Evolutionary conservation across 2,797 vertebrate genomes (phyloP), one percentile per base, ranked within the genome.

Genomic region (Anabas testudineus): DNA sequence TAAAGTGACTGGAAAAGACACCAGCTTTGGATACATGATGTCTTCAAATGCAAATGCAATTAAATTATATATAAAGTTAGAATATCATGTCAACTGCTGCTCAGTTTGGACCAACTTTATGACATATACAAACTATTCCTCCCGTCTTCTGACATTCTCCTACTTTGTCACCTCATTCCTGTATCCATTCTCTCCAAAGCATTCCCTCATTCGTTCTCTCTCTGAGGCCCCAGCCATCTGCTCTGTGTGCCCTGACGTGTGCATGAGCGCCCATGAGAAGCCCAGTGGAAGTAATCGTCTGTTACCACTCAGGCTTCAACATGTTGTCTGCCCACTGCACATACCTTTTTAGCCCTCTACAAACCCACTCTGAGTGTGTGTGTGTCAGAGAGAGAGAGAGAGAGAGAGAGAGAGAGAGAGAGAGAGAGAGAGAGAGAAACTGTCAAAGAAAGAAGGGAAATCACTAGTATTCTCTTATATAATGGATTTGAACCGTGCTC

Each of bases 221-320:
- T 75, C 81, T 24, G 36, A 67, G 70, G 86, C 80, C 80, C 81
- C 70, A 34, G 83, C 90, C 91, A 88, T 92, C 91, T 93, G 92
- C 87, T 91, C 77, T 37, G 72, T 82, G 89, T 82, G 87, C 85
- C 87, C 86, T 82, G 86, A 81, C 83, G 76, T 85, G 88, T 89
- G 87, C 85, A 87, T 90, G 79, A 87, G 85, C 74, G 74, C 83
- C 84, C 86, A 86, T 34, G 86, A 90, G 89, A 91, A 90, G 83
- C 88, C 88, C 87, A 87, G 86, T 87, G 88, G 89, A 91, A 90
- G 82, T 89, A 90, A 91, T 91, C 48, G 75, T 90, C 87, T 89
- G 89, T 90, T 90, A 81, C 82, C 87, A 73, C 87, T 91, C 87
- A 83, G 82, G 87, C 83, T 90, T 84, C 82, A 88, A 85, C 87